Conservation (phyloP, 2,113 vertebrate genomes). For the Crotalus helleri region DNA sequence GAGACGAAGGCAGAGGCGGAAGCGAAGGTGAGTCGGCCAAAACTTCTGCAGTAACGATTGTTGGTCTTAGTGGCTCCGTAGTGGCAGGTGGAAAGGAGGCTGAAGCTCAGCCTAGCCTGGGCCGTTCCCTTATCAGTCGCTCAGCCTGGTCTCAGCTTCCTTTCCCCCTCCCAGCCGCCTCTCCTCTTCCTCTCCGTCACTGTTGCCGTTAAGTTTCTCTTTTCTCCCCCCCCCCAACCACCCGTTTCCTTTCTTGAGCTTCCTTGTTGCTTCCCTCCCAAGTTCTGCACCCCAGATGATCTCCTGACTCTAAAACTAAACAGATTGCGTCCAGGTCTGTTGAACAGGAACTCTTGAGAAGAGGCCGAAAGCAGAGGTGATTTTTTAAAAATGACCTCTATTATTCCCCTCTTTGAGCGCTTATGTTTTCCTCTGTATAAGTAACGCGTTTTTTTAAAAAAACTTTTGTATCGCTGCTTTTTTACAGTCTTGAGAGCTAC, state of each 20-base stretch:
- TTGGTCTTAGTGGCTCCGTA: not conserved
- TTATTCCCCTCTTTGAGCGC: not conserved
- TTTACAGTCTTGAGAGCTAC: too few relatives aligned
- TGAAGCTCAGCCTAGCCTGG: not conserved
- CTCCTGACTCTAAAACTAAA: not conserved
- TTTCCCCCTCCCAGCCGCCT: not conserved
- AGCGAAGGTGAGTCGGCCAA: not conserved
- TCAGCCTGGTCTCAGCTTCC: not conserved
- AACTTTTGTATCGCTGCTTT: too few relatives aligned
- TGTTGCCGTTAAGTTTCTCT: not conserved
- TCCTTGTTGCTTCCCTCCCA: not conserved
- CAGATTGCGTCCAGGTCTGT: not conserved
- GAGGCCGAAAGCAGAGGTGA: not conserved
- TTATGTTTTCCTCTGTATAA: not conserved
- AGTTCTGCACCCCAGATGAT: not conserved
- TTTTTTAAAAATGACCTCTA: not conserved
- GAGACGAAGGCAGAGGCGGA: not conserved
- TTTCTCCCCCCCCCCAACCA: too few relatives aligned
- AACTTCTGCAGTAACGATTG: not conserved
- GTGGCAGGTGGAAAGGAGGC: not conserved
- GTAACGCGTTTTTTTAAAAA: not conserved
- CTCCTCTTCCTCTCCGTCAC: fast-evolving
- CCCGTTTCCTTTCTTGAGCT: not conserved
- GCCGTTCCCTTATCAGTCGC: not conserved
- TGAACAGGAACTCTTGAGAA: not conserved